Evolutionary conservation across 2,113 vertebrate genomes (phyloP).

Genomic region (Thamnophis sirtalis): DNA sequence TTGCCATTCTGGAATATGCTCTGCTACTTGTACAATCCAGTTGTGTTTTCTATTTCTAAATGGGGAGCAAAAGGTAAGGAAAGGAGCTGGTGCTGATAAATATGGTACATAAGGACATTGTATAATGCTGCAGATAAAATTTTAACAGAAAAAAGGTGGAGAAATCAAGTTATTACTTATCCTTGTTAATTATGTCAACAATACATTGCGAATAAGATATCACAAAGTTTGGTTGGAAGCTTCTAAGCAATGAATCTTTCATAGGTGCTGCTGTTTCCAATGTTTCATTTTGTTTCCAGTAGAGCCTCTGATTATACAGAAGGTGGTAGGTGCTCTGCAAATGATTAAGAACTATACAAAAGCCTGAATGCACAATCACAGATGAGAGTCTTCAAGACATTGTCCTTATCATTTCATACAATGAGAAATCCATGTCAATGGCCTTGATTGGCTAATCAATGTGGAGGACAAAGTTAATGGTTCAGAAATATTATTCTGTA

Average conservation of each 20-base stretch:
- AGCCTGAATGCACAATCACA: neutral
- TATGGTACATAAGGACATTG: neutral
- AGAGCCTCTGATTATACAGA: neutral
- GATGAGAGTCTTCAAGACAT: neutral
- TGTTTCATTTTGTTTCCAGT: neutral
- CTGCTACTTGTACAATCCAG: neutral
- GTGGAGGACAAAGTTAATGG: neutral
- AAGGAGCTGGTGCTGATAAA: neutral
- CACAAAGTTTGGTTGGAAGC: neutral
- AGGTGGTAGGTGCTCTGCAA: neutral
- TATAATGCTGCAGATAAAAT: neutral
- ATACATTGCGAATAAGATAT: neutral
- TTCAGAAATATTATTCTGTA: neutral
- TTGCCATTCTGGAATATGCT: neutral
- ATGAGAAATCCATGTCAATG: neutral
- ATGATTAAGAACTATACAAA: neutral
- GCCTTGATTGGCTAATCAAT: neutral
- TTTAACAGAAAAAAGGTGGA: neutral
- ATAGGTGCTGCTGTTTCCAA: neutral
- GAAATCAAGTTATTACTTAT: neutral
- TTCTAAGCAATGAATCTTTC: neutral
- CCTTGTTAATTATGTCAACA: neutral
- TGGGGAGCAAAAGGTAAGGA: neutral
- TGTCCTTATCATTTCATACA: neutral
- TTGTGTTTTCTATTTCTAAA: neutral